Base-by-base conservation (phyloP, 2,113 vertebrate genomes). In the Seriola aureovittata region DNA sequence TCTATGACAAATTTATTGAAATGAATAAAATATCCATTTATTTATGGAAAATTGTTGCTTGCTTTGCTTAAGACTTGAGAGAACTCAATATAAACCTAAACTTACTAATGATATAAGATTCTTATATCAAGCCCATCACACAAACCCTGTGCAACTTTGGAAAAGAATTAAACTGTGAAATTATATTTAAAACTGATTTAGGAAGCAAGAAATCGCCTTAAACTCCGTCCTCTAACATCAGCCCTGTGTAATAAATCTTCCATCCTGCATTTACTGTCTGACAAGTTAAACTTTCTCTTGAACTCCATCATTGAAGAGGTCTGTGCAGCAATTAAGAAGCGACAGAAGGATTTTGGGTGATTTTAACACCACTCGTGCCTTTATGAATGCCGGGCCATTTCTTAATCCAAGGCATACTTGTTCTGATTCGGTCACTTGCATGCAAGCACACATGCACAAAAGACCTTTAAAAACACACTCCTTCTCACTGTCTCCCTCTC, bases 211-310 rank as follows among this genome's bases (percentile, higher is more conserved):
- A 63, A 46, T 66, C 16, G 63, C 34, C 34, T 11, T 8, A 64
- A 65, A 54, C 32, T 59, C 29, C 5, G 38, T 66, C 38, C 73
- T 54, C 46, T 10, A 12, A 25, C 57, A 38, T 57, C 9, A 50
- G 13, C 71, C 42, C 62, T 58, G 19, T 46, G 57, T 32, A 67
- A 80, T 77, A 70, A 57, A 46, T 71, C 25, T 79, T 77, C 11
- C 32, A 32, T 70, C 40, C 8, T n/a, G 32, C 50, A 42, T 75
- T 77, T 11, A 4, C 23, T 25, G 21, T 68, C 55, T 59, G 32
- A 68, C 77, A 79, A 69, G 54, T 48, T 84, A 67, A 82, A 82
- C 75, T 80, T 68, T 71, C 12, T 55, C 65, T 70, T 78, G 25
- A 82, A 87, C 75, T 59, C 55, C 32, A 42, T 79, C 44, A 48